These are phyloP conservation scores for Helicoverpa armigera DNA, from an alignment of 1,140 invertebrate species.

Conservation along the genomic window DNA sequence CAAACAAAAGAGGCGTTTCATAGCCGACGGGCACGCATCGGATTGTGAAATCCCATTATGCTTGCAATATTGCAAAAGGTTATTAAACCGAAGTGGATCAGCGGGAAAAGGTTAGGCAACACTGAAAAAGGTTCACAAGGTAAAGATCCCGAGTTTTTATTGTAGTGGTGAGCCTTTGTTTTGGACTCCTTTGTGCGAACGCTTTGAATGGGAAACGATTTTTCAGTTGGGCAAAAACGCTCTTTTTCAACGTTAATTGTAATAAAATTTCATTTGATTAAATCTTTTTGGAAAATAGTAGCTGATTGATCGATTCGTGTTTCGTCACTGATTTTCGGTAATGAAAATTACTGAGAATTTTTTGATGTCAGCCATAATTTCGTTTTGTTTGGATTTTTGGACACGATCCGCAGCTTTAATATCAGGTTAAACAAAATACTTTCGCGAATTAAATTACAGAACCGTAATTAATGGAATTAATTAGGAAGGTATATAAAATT, in stretches of 20 bases:
- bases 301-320: slow-evolving; percentile 34
- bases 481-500: too few species aligned
- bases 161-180: slow-evolving; percentile 66
- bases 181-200: slow-evolving; percentile 65
- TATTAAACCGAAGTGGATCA: slow-evolving; percentile 73
- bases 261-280: slow-evolving; percentile 53
- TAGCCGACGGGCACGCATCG: slow-evolving; percentile 23
- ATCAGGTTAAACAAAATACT: too few species aligned
- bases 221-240: slow-evolving; percentile 66
- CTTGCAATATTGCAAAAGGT: slow-evolving; percentile 66
- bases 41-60: slow-evolving; percentile 64
- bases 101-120: slow-evolving; percentile 71
- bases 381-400: neutral
- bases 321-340: neutral
- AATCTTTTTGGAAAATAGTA: slow-evolving; percentile 16
- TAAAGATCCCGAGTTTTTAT: slow-evolving; percentile 66
- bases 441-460: too few species aligned
- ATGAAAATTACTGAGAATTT: neutral
- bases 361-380: neutral
- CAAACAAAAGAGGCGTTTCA: slow-evolving; percentile 38
- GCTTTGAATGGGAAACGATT: slow-evolving; percentile 68
- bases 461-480: too few species aligned
- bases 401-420: neutral
- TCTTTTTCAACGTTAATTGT: slow-evolving; percentile 53
- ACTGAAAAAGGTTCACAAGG: slow-evolving; percentile 68